Conservation (phyloP, 2,797 vertebrate species). For the Psittacula echo region DNA sequence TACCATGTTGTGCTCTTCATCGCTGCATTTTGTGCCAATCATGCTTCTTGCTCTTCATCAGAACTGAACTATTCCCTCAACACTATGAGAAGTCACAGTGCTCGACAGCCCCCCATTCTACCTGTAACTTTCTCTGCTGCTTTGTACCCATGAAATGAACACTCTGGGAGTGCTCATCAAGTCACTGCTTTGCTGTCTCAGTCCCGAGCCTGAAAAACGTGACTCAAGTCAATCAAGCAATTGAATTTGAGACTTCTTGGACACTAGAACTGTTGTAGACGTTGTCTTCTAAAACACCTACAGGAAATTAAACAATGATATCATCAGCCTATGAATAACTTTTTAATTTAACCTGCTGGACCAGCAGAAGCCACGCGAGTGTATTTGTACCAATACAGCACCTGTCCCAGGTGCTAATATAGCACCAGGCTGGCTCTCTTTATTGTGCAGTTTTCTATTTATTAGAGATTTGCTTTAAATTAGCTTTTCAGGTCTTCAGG, state of each 20-base stretch:
- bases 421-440: background rate
- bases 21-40: background rate
- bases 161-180: background rate
- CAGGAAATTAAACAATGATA: conserved; percentile 61
- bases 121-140: background rate
- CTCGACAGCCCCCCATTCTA: background rate
- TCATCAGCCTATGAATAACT: conserved; percentile 1
- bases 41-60: background rate
- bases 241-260: background rate
- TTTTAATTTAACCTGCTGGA: conserved; percentile 16
- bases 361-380: background rate
- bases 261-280: background rate
- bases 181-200: background rate
- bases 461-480: conserved; percentile 2
- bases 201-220: background rate
- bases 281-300: background rate
- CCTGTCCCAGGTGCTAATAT: background rate
- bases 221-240: background rate
- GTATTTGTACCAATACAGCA: background rate
- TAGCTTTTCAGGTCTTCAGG: conserved; percentile 20
- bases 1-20: background rate
- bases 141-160: background rate
- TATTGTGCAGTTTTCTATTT: background rate
- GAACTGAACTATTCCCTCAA: background rate
- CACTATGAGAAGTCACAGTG: background rate